phyloP scores from a whole-genome alignment of 2,113 vertebrate species.

The Rana temporaria region DNA sequence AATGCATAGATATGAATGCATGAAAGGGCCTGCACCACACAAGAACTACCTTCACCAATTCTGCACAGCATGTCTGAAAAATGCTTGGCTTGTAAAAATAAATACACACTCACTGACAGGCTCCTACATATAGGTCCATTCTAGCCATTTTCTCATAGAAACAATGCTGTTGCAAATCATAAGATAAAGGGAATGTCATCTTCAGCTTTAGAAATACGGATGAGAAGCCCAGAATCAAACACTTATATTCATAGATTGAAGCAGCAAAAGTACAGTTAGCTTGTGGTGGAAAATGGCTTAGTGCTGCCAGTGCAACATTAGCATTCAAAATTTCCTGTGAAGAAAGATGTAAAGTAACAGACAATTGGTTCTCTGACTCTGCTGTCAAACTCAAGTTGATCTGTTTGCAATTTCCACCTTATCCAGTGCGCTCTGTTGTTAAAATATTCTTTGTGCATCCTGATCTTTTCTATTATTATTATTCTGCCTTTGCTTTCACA shows the following conservation, averaged over 20 bases:
- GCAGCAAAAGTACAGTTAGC: slow-evolving; percentile 19
- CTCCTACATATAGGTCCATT: no score
- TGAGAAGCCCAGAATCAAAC: slow-evolving; percentile 39
- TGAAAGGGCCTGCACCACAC: no score
- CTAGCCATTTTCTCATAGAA: neutral
- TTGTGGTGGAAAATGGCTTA: slow-evolving; percentile 21
- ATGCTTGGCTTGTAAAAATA: no score
- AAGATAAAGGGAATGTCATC: slow-evolving; percentile 16
- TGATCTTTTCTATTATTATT: slow-evolving; percentile 3
- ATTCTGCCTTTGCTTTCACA: slow-evolving; percentile 8
- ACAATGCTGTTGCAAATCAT: neutral
- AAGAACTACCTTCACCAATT: no score
- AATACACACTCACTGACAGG: no score
- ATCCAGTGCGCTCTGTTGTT: slow-evolving; percentile 27
- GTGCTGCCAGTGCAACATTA: slow-evolving; percentile 23
- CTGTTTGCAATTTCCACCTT: slow-evolving; percentile 41
- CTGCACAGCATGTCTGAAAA: no score
- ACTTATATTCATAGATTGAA: slow-evolving; percentile 31
- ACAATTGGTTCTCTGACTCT: slow-evolving; percentile 30
- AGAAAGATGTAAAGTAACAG: slow-evolving; percentile 48
- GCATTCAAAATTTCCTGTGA: slow-evolving; percentile 39
- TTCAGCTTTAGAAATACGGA: slow-evolving; percentile 16
- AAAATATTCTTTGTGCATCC: slow-evolving; percentile 16
- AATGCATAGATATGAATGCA: no score
- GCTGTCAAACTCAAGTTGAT: slow-evolving; percentile 44